Base-by-base conservation (phyloP, 1,140 invertebrate genomes). In the Drosophila nigromelanica region DNA sequence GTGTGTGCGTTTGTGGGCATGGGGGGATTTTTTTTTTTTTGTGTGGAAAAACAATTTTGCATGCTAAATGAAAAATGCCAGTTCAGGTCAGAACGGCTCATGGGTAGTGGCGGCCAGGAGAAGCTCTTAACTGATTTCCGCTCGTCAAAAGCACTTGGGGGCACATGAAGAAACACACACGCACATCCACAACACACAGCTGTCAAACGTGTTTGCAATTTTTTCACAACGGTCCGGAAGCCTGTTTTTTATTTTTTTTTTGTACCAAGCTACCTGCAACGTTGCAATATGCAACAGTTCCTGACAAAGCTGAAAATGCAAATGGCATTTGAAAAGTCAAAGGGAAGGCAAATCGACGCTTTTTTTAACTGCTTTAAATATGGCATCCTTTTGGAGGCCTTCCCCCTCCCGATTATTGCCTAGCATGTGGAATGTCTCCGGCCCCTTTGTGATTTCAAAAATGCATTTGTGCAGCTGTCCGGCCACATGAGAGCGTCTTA, bases 121-220 rank as follows among this genome's bases (percentile, higher is more conserved):
- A 10, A 47, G 11, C 37, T 71, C 35, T 51, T 66, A 58, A 67
- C 62, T 71, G 79, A 78, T 83, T 82, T 82, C 62, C 52, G 45
- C 48, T 64, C 40, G 27, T 56, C 78, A 54, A 39, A 69, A 37
- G 43, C 73, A 62, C 55, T 62, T 69, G 33, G n/a, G 24, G 55
- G 42, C 43, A 47, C 33, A 47, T 27, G 24, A 51, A 47, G 18
- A 18, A 30, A 7, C 6, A 50, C 43, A 51, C 45, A 50, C 37
- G 24, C 21, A 51, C 37, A 55, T 14, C 18, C 14, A 33, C 21
- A 43, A 4, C 15, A 8, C 50, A 27, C 10, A 40, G 18, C 7
- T 52, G 45, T 4, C 30, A 51, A 62, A 55, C 42, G 14, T 40
- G 62, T 76, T 68, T 27, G 27, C 50, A 18, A 42, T 37, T 62